phyloP scores from a whole-genome alignment of 2,888 invertebrate species.

The Podotricha telesiphe region DNA sequence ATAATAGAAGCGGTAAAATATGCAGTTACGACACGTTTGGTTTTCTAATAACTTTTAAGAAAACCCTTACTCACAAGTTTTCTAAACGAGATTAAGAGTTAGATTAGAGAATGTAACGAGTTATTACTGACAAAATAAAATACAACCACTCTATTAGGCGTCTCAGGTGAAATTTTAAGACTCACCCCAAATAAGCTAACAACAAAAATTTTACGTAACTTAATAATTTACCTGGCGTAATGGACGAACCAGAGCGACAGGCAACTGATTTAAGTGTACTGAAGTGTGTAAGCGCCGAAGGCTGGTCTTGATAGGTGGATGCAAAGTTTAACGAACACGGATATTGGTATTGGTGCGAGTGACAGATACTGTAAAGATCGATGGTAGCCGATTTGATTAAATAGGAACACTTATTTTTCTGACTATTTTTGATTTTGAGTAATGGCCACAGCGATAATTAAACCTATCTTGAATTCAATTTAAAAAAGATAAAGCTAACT shows the following conservation, averaged over 20 bases:
- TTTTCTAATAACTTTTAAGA: too few relatives aligned
- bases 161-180: slow-evolving; percentile 8
- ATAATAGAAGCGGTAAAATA: too few relatives aligned
- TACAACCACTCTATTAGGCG: not conserved
- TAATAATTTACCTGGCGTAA: slow-evolving; percentile 24
- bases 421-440: too few relatives aligned
- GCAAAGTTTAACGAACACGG: not conserved
- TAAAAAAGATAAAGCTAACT: too few relatives aligned
- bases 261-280: slow-evolving; percentile 18
- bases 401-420: not conserved
- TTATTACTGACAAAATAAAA: not conserved
- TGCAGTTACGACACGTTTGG: too few relatives aligned
- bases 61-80: too few relatives aligned
- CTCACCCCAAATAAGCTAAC: slow-evolving; percentile 11
- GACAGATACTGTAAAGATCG: not conserved
- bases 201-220: slow-evolving; percentile 24
- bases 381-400: not conserved
- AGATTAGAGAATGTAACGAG: too few relatives aligned
- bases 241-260: slow-evolving; percentile 2
- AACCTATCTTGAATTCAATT: too few relatives aligned
- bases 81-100: too few relatives aligned
- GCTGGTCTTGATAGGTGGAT: slow-evolving; percentile 9
- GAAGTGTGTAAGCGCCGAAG: slow-evolving; percentile 14
- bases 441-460: too few relatives aligned
- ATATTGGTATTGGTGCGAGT: not conserved